Evolutionary conservation across 2,113 vertebrate species (phyloP).

Genomic region (Corynorhinus townsendii): DNA sequence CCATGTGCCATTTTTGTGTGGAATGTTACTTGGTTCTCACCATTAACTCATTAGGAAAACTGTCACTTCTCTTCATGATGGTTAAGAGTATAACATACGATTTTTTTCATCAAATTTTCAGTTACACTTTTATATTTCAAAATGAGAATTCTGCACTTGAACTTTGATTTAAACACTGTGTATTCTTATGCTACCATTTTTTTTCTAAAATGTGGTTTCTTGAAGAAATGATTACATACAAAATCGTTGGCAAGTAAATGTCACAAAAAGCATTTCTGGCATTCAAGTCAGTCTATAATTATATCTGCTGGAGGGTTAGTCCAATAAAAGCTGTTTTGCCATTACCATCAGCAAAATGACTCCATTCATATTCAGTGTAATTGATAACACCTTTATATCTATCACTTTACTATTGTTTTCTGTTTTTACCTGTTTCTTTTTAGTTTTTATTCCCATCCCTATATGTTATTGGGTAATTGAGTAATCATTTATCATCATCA

Average conservation of each 20-base stretch:
- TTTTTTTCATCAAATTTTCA: constrained; percentile 1
- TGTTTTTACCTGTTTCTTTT: too few relatives aligned
- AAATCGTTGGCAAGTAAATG: neutral
- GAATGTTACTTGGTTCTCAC: neutral
- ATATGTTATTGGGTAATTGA: too few relatives aligned
- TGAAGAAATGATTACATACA: neutral
- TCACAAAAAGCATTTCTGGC: neutral
- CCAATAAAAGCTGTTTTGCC: too few relatives aligned
- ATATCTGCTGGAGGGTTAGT: too few relatives aligned
- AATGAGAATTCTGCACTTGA: neutral
- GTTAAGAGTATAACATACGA: neutral
- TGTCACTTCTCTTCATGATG: neutral
- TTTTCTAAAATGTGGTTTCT: neutral
- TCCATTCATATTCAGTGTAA: too few relatives aligned
- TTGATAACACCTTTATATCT: too few relatives aligned
- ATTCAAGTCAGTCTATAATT: neutral
- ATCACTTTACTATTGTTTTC: too few relatives aligned
- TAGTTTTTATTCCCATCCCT: too few relatives aligned
- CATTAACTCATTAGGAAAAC: neutral
- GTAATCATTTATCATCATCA: too few relatives aligned
- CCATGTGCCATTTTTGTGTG: neutral
- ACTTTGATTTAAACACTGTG: neutral
- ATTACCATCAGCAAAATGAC: too few relatives aligned
- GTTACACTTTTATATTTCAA: constrained; percentile 10
- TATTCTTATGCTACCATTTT: neutral